These are phyloP conservation scores for Anabacerthia variegaticeps DNA, from an alignment of 2,797 vertebrate species.

Conservation along the genomic window DNA sequence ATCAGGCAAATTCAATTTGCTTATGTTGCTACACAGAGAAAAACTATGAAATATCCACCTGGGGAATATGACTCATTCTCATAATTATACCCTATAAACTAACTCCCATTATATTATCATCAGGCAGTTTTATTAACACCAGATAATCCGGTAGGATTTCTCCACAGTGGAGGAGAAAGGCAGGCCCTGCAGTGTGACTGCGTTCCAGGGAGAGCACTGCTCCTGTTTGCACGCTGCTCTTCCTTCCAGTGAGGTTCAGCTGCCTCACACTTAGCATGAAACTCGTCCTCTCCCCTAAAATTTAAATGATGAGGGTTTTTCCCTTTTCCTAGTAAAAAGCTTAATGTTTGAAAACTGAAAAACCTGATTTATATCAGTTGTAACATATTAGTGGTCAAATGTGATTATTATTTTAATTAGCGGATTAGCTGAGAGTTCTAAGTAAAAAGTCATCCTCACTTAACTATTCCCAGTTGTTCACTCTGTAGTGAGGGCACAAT, in stretches of 20 bases:
- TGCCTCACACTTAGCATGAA: not conserved
- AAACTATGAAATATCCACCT: not conserved
- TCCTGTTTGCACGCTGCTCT: not conserved
- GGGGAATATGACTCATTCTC: not conserved
- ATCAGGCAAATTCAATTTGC: not conserved
- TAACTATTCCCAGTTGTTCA: not conserved
- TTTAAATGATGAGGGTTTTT: fast-evolving
- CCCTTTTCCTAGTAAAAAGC: not conserved
- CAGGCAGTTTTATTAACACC: not conserved
- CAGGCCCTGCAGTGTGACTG: not conserved
- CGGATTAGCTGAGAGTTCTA: not conserved
- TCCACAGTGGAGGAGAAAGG: not conserved
- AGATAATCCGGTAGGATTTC: not conserved
- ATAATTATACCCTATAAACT: not conserved
- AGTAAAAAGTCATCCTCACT: not conserved
- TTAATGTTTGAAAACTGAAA: not conserved
- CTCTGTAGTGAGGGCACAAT: not conserved
- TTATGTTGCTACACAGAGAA: not conserved
- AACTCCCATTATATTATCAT: not conserved
- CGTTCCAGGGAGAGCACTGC: not conserved
- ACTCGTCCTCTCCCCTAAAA: not conserved
- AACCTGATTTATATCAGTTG: not conserved
- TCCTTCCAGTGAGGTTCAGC: not conserved
- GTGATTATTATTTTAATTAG: not conserved
- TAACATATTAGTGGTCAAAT: not conserved